Percentiles rank a stretch among this genome's conserved stretches.
Conservation (phyloP, 2,797 vertebrate genomes). For the Morus bassanus region DNA sequence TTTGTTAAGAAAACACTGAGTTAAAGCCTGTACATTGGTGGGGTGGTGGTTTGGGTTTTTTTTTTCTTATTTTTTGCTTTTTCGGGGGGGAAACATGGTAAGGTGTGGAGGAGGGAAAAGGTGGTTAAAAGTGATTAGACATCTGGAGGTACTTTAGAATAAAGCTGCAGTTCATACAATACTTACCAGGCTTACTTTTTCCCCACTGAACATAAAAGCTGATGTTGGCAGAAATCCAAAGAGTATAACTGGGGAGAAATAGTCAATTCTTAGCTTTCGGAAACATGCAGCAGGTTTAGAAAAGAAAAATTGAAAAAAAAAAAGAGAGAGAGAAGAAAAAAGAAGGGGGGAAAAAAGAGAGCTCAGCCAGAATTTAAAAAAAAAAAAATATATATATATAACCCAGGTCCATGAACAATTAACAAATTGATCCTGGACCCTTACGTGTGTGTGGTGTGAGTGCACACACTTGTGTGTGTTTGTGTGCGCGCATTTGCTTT, state of each 20-base stretch:
- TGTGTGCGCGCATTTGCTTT: constrained; percentile 38
- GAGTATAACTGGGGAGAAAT: constrained; percentile 54
- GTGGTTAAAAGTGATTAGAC: constrained; percentile 43
- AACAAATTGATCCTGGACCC: constrained; percentile 49
- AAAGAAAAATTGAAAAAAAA: neutral
- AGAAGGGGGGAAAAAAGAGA: neutral
- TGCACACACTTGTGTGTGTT: constrained; percentile 5
- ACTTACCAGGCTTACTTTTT: constrained; percentile 64
- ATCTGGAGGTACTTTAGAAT: constrained; percentile 31
- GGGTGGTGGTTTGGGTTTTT: neutral
- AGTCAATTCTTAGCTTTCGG: constrained; percentile 51
- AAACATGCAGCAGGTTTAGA: constrained; percentile 36
- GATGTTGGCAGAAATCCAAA: constrained; percentile 64
- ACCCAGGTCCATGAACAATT: constrained; percentile 25
- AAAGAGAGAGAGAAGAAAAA: neutral
- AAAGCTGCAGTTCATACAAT: constrained; percentile 58
- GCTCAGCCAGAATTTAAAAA: constrained; percentile 21
- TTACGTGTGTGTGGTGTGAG: constrained; percentile 25
- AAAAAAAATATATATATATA: neutral
- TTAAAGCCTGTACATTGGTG: constrained; percentile 58
- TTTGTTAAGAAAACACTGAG: constrained; percentile 70
- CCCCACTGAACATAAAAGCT: constrained; percentile 54
- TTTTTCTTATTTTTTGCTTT: constrained; percentile 15
- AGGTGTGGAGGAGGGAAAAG: constrained; percentile 45
- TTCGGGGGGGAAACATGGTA: constrained; percentile 6